Conservation (phyloP, 2,113 vertebrate genomes). For the Camelus bactrianus region DNA sequence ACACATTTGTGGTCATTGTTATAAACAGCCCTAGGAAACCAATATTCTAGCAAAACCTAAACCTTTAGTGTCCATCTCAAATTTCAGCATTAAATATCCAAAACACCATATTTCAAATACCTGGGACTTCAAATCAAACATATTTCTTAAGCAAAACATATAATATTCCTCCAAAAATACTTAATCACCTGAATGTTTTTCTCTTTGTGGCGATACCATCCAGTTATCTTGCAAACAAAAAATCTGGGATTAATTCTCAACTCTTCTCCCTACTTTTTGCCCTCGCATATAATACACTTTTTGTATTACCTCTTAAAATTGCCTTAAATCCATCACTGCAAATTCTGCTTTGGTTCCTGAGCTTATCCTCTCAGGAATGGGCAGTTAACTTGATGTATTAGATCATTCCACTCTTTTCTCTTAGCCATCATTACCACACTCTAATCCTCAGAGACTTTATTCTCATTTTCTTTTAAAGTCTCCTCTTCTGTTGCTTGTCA, state of each 20-base stretch:
- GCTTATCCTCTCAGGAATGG: slow-evolving; percentile 31
- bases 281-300: not conserved
- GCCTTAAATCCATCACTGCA: slow-evolving; percentile 54
- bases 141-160: not conserved
- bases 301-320: slow-evolving; percentile 50
- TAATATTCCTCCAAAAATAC: not conserved
- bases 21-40: not conserved
- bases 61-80: not conserved
- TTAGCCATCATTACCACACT: slow-evolving; percentile 35
- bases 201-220: not conserved
- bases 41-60: not conserved
- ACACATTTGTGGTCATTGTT: not conserved
- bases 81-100: not conserved
- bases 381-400: slow-evolving; percentile 72
- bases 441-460: slow-evolving; percentile 59
- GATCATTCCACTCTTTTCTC: slow-evolving; percentile 42
- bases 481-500: slow-evolving; percentile 71
- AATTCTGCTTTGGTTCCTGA: not conserved
- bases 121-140: not conserved
- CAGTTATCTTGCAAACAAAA: not conserved
- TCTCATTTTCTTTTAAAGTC: slow-evolving; percentile 66
- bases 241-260: not conserved
- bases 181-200: not conserved
- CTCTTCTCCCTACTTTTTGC: not conserved
- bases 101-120: not conserved